Percentiles rank a stretch among this genome's conserved stretches.
Evolutionary conservation across 2,797 vertebrate genomes (phyloP).

Genomic region (Hirundo rustica): DNA sequence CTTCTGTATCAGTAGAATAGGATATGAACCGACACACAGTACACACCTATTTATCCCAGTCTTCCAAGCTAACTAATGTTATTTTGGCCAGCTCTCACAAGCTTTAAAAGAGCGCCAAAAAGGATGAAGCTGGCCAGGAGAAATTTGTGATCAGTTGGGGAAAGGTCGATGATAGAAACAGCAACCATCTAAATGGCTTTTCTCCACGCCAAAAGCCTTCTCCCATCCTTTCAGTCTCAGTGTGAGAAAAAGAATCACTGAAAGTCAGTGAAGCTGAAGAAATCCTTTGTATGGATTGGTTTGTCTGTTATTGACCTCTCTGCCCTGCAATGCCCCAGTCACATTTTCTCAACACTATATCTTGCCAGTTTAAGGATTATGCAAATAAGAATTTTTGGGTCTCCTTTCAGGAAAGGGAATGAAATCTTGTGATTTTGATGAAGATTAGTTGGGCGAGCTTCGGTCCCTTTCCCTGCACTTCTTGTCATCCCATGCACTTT

Average conservation of each 20-base stretch:
- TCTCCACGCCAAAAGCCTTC: background rate
- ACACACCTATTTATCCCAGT: background rate
- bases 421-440: background rate
- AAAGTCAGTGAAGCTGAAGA: background rate
- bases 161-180: accelerated
- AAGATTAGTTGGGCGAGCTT: background rate
- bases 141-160: background rate
- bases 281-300: background rate
- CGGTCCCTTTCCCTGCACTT: background rate
- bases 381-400: background rate
- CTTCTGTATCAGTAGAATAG: background rate
- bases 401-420: background rate
- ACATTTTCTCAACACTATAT: background rate
- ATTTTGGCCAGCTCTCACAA: background rate
- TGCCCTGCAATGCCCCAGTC: background rate
- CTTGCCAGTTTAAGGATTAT: background rate
- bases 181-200: background rate
- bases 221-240: background rate
- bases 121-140: background rate
- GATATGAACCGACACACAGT: background rate
- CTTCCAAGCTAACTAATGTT: background rate
- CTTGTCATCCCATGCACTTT: background rate
- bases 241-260: background rate
- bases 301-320: background rate
- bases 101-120: background rate